phyloP scores from a whole-genome alignment of 2,888 invertebrate genomes.

The Norana najaformis region DNA sequence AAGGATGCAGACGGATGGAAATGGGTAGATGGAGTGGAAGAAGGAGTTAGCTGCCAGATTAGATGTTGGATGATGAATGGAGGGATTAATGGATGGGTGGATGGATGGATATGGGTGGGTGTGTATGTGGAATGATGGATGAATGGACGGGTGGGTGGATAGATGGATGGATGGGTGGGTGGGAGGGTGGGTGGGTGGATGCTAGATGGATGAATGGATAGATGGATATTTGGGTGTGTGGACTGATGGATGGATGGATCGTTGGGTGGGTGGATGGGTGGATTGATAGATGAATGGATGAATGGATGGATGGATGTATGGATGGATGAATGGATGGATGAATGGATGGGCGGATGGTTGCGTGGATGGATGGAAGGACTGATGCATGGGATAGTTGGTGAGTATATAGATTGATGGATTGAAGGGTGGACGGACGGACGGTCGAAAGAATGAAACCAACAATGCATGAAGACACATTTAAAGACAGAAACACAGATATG shows the following conservation, averaged over 20 bases:
- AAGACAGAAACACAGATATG: not conserved
- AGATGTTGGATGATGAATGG: too few relatives aligned
- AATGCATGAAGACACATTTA: not conserved
- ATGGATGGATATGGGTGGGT: not conserved
- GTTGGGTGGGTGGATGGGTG: not conserved
- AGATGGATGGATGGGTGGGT: not conserved
- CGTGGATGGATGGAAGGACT: not conserved
- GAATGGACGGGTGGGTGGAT: not conserved
- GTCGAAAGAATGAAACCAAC: not conserved
- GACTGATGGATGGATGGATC: not conserved
- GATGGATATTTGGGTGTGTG: not conserved
- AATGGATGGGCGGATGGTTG: not conserved
- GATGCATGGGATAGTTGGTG: too few relatives aligned
- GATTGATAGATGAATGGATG: not conserved
- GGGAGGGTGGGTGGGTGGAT: not conserved
- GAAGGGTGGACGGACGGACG: not conserved
- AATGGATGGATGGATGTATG: not conserved
- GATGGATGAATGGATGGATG: not conserved
- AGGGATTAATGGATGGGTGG: not conserved
- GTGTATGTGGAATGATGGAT: not conserved
- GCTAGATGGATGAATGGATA: not conserved
- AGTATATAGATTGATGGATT: too few relatives aligned
- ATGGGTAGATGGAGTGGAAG: not conserved
- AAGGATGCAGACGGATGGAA: not conserved
- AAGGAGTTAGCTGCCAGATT: too few relatives aligned